These are phyloP conservation scores for Melinopterus prodromus DNA, from an alignment of 2,888 invertebrate species.

Conservation along the genomic window DNA sequence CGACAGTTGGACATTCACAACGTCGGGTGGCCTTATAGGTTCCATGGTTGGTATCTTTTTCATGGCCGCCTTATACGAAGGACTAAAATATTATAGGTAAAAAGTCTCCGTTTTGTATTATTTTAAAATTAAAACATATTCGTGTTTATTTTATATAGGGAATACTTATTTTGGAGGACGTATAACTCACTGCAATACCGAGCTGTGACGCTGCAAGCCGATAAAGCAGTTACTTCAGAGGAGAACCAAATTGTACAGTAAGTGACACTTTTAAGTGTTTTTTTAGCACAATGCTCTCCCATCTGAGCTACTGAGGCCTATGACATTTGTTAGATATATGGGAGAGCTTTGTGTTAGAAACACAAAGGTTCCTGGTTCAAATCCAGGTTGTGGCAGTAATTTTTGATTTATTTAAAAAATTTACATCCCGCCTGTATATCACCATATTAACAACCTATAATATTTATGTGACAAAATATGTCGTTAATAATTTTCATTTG, in stretches of 20 bases:
- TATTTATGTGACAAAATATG: too few relatives aligned
- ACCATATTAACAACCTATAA: too few relatives aligned
- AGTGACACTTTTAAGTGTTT: constrained; percentile 57
- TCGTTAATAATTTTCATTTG: constrained; percentile 10
- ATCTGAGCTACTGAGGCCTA: too few relatives aligned
- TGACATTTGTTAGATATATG: too few relatives aligned
- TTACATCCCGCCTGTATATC: too few relatives aligned
- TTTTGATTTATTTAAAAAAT: too few relatives aligned
- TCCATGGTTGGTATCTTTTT: constrained; percentile 93
- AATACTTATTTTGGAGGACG: constrained; percentile 87
- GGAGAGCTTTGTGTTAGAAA: too few relatives aligned
- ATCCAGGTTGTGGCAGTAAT: too few relatives aligned
- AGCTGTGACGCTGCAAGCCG: constrained; percentile 80
- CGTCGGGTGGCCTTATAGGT: constrained; percentile 80
- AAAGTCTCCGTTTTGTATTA: background rate
- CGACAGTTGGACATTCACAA: constrained; percentile 80
- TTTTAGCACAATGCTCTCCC: too few relatives aligned
- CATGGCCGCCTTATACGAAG: constrained; percentile 94
- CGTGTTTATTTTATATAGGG: constrained; percentile 63
- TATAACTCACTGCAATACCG: constrained; percentile 86
- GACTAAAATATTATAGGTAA: constrained; percentile 85
- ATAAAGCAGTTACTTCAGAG: constrained; percentile 69
- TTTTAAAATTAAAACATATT: constrained; percentile 11
- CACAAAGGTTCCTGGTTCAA: too few relatives aligned
- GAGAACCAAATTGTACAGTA: constrained; percentile 83